phyloP scores from a whole-genome alignment of 2,888 invertebrate species.

The Himalopsyche anomala region DNA sequence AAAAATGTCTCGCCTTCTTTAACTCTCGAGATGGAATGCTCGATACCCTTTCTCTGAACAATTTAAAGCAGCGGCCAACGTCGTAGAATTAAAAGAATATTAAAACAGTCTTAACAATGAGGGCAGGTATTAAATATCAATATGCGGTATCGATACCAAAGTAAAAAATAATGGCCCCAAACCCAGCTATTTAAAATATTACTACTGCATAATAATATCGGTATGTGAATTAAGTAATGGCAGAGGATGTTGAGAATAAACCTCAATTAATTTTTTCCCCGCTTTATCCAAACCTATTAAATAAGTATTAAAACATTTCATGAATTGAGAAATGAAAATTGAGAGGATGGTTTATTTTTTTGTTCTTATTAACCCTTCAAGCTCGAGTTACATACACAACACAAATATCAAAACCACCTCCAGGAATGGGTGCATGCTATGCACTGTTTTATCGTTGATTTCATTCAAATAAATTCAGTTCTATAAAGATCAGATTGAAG shows the following conservation, averaged over 20 bases:
- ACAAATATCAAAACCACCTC: no score
- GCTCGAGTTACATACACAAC: no score
- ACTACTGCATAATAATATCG: conserved; percentile 31
- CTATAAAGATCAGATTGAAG: no score
- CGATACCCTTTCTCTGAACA: conserved; percentile 10
- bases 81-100: conserved; percentile 33
- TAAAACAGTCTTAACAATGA: conserved; percentile 61
- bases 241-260: not conserved
- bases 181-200: conserved; percentile 55
- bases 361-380: no score
- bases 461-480: no score
- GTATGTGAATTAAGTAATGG: not conserved
- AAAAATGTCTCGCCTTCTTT: conserved; percentile 8
- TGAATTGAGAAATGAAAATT: no score
- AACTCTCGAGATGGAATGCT: conserved; percentile 53
- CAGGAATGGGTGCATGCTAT: no score
- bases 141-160: conserved; percentile 47
- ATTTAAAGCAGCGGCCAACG: conserved; percentile 46
- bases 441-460: no score
- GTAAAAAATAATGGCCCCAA: conserved; percentile 62
- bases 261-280: no score
- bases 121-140: conserved; percentile 57
- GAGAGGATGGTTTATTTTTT: no score
- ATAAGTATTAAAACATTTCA: no score
- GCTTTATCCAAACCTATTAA: no score